phyloP scores from a whole-genome alignment of 2,888 invertebrate genomes.

The Spicauda simplicius region DNA sequence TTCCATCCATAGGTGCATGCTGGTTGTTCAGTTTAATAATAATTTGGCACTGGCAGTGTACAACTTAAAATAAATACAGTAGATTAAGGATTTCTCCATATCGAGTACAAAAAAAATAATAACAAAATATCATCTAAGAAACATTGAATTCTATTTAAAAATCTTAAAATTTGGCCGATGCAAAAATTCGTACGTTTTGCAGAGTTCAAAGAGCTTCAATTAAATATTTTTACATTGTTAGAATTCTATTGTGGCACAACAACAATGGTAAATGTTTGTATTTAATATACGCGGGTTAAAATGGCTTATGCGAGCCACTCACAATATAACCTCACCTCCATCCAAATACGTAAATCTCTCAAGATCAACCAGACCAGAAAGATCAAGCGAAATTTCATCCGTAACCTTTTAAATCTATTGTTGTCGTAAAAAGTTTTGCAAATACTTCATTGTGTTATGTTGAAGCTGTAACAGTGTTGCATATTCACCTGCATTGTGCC shows the following conservation, averaged over 20 bases:
- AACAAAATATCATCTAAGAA: no score
- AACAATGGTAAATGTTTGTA: background rate
- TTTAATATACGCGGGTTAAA: background rate
- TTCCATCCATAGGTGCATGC: background rate
- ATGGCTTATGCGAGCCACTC: background rate
- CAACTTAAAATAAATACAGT: no score
- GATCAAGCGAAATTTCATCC: constrained; percentile 24
- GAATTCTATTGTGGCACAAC: background rate
- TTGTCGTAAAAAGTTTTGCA: constrained; percentile 33
- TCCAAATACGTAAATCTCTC: constrained; percentile 23
- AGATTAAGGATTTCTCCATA: no score
- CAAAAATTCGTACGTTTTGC: background rate
- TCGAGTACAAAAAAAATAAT: no score
- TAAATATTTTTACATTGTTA: background rate
- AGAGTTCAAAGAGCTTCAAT: background rate
- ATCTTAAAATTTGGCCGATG: background rate
- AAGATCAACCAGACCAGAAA: constrained; percentile 25
- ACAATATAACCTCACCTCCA: background rate
- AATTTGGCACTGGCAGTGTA: no score
- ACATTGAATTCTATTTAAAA: no score
- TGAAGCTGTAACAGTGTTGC: constrained; percentile 16
- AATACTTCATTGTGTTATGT: constrained; percentile 27
- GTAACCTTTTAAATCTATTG: constrained; percentile 35
- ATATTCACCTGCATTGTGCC: constrained; percentile 24
- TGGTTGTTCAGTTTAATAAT: no score